These are phyloP conservation scores for Salvelinus alpinus DNA, from an alignment of 2,113 vertebrate genomes.

Conservation along the genomic window DNA sequence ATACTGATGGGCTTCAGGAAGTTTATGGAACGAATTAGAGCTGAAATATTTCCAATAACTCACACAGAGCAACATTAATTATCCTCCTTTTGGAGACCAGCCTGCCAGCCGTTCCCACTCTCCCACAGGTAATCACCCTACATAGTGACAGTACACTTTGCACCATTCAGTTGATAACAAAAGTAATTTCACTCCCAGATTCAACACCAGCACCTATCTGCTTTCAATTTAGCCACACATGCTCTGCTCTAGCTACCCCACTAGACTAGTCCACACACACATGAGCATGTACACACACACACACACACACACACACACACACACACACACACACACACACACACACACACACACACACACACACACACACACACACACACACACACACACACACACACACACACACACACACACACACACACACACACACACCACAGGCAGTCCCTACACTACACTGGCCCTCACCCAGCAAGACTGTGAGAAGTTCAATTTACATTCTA, in stretches of 20 bases:
- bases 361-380: too few relatives aligned
- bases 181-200: slow-evolving; percentile 25
- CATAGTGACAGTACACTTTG: slow-evolving; percentile 24
- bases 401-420: too few relatives aligned
- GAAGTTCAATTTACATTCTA: slow-evolving; percentile 23
- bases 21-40: background rate
- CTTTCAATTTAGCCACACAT: slow-evolving; percentile 33
- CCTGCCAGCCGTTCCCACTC: slow-evolving; percentile 18
- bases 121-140: slow-evolving; percentile 12
- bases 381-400: too few relatives aligned
- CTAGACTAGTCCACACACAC: background rate
- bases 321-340: background rate
- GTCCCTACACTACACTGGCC: background rate
- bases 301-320: slow-evolving; percentile 5
- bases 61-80: slow-evolving; percentile 8
- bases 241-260: background rate
- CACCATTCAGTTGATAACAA: slow-evolving; percentile 30
- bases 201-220: slow-evolving; percentile 26
- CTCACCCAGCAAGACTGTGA: slow-evolving; percentile 11
- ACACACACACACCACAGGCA: background rate
- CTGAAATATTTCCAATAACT: slow-evolving; percentile 6
- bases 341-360: too few relatives aligned
- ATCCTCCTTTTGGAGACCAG: slow-evolving; percentile 14
- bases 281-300: too few relatives aligned
- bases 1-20: background rate